Evolutionary conservation across 2,113 vertebrate species (phyloP).

Genomic region (Chloropsis cyanopogon): DNA sequence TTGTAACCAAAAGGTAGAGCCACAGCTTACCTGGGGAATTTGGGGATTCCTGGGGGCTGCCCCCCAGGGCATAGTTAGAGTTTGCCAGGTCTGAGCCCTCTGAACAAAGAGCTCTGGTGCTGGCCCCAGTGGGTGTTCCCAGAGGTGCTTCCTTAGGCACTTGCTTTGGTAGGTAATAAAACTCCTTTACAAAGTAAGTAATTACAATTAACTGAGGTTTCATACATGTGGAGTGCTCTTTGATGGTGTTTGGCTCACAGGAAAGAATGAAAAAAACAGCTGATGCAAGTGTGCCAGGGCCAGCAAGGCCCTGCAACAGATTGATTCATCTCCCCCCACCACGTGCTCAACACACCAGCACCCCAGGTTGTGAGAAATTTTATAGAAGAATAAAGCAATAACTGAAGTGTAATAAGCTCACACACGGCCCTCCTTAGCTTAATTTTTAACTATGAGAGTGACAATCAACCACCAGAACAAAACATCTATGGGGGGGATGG

Average conservation of each 20-base stretch:
- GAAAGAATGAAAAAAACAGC: neutral
- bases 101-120: neutral
- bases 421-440: neutral
- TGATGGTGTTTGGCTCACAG: neutral
- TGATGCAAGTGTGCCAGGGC: neutral
- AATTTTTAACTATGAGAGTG: slow-evolving; percentile 13
- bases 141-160: neutral
- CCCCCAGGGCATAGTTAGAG: neutral
- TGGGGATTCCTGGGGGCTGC: neutral
- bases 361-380: neutral
- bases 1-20: neutral
- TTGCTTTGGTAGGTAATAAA: neutral
- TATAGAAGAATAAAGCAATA: slow-evolving; percentile 41
- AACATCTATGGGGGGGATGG: fast-evolving
- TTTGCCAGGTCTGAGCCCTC: neutral
- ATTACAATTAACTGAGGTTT: neutral
- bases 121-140: neutral
- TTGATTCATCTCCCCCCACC: neutral
- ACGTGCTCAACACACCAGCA: neutral
- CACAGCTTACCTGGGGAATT: neutral
- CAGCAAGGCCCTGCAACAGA: neutral
- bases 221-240: neutral
- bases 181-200: neutral
- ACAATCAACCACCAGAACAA: neutral
- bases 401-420: neutral